These are phyloP conservation scores for Xylota segnis DNA, from an alignment of 2,888 invertebrate genomes.

Conservation along the genomic window DNA sequence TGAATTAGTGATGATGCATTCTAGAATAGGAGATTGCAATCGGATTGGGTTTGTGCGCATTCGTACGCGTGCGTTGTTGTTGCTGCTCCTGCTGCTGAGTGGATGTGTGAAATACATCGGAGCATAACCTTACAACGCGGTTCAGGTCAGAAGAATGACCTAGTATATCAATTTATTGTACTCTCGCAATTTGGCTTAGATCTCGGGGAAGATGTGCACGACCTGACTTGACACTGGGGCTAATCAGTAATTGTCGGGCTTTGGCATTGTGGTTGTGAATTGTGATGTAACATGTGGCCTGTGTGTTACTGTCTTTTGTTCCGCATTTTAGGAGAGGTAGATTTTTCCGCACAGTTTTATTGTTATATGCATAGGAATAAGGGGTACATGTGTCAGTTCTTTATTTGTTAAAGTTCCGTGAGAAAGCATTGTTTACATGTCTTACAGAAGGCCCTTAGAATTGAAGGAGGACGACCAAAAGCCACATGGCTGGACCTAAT, in stretches of 20 bases:
- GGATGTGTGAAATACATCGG: constrained; percentile 70
- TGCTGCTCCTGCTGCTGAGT: constrained; percentile 23
- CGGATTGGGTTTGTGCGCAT: constrained; percentile 58
- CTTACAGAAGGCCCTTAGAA: no score
- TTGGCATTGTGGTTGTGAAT: constrained; percentile 6
- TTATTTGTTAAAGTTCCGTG: no score
- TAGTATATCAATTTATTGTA: constrained; percentile 73
- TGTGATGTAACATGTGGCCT: constrained; percentile 13
- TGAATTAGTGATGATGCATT: constrained; percentile 76
- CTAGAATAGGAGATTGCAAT: constrained; percentile 74
- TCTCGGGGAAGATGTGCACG: constrained; percentile 49
- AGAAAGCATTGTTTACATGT: no score
- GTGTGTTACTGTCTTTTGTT: neutral
- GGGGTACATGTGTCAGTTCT: no score
- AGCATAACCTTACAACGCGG: constrained; percentile 61
- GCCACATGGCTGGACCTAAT: no score
- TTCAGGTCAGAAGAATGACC: constrained; percentile 66
- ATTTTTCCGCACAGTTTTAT: no score
- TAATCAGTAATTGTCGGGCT: constrained; percentile 64
- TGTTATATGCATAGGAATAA: no score
- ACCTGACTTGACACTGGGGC: constrained; percentile 61
- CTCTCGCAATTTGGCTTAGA: constrained; percentile 38
- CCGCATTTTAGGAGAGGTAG: neutral
- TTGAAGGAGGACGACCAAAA: no score
- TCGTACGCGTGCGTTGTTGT: constrained; percentile 60